Base-by-base conservation (phyloP, 2,888 invertebrate genomes). In the Aphodius granarius region DNA sequence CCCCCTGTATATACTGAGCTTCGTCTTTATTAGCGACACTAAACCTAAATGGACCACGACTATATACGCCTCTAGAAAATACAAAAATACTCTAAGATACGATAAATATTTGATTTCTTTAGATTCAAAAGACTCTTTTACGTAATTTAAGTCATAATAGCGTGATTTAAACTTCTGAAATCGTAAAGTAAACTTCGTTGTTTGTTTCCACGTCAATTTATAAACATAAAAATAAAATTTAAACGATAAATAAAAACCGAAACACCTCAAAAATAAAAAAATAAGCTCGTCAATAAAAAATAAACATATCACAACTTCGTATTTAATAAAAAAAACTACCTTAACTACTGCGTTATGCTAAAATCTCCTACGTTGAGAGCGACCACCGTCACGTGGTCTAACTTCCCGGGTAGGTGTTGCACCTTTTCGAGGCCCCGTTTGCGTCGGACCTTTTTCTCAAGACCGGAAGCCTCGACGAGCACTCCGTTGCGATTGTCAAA, bases 351-450 rank as follows among this genome's bases (percentile, higher is more conserved):
- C 1, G 43, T 43, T 9, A 3, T 13, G 43, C 43, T 43, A 73
- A 72, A 77, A 63, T 75, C 78, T 22, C 93, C 93, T 63, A 95
- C 93, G 79, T 92, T 92, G 84, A 92, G 95, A 1, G 95, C 95
- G 71, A 94, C 93, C 18, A 95, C 92, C 3, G 94, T 94, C 19
- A 96, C 96, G 86, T 96, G 96, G 86, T 97, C 96, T 79, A 97
- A 87, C 86, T 97, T 97, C 1, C 96, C 96, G 0, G 96, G 95
- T 81, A 96, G 91, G 68, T 88, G 88, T 63, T 86, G 85, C 81
- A 94, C 91, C 84, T 93, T 93, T 78, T 94, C 93, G 78, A 95
- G 90, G 73, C 94, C 91, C 80, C 90, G 89, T 81, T 92, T 91
- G 76, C 94, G 88, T 70, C 93, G 89, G n/a, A 89, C 87, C 79